Percentiles rank a stretch among this genome's conserved stretches.
Evolutionary conservation across 2,888 invertebrate species (phyloP).

Genomic region (Microchrysa polita): DNA sequence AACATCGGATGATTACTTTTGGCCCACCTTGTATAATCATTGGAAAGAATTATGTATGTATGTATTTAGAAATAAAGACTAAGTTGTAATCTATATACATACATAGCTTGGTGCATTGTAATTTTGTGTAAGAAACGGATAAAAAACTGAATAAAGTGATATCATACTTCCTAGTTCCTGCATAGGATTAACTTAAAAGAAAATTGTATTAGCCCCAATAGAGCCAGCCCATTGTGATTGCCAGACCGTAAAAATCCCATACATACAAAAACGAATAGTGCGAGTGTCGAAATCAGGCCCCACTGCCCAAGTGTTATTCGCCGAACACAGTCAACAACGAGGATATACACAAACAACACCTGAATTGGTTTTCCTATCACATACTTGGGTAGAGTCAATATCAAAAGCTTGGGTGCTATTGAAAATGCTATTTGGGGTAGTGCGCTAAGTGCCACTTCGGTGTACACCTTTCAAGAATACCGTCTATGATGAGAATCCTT

Average conservation of each 20-base stretch:
- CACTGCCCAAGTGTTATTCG: background rate
- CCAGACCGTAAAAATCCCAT: background rate
- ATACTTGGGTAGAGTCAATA: conserved; percentile 39
- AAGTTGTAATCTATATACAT: no score
- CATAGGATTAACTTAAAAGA: conserved; percentile 25
- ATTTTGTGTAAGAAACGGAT: no score
- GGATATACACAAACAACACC: conserved; percentile 32
- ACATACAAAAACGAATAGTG: background rate
- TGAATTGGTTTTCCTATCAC: conserved; percentile 37
- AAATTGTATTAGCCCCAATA: conserved; percentile 37
- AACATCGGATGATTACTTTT: no score
- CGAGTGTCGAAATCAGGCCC: background rate
- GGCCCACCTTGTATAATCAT: no score
- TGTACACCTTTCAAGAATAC: conserved; percentile 19
- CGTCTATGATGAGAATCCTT: background rate
- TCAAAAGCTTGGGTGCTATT: conserved; percentile 16
- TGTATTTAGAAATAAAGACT: no score
- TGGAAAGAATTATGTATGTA: no score
- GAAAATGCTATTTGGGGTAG: conserved; percentile 31
- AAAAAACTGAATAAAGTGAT: no score
- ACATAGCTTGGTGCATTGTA: no score
- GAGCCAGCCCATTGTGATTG: conserved; percentile 9
- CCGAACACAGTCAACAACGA: background rate
- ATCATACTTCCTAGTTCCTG: no score
- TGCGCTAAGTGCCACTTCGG: conserved; percentile 37